Conservation (phyloP, 2,113 vertebrate genomes). For the Oenanthe oenanthe region DNA sequence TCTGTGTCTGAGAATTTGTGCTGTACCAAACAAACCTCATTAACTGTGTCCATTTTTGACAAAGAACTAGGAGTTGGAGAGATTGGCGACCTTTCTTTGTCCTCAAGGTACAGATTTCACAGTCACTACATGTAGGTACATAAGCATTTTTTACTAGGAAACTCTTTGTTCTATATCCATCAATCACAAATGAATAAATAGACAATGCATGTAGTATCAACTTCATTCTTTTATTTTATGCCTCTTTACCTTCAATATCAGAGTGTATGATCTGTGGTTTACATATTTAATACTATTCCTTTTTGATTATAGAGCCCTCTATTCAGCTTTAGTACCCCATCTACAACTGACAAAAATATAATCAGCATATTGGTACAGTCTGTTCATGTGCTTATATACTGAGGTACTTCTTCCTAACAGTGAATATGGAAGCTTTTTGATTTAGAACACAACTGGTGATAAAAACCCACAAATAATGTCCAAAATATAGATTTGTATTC, state of each 20-base stretch:
- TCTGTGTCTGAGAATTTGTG: slow-evolving; percentile 92
- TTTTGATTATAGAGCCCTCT: neutral
- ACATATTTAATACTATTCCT: neutral
- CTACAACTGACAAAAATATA: slow-evolving; percentile 1
- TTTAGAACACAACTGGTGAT: neutral
- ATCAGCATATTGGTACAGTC: neutral
- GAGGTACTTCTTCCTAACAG: neutral
- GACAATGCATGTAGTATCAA: neutral
- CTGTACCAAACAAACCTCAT: slow-evolving; percentile 96
- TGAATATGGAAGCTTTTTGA: neutral
- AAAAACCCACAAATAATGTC: neutral
- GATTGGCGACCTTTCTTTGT: slow-evolving; percentile 84
- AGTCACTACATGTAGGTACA: slow-evolving; percentile 61
- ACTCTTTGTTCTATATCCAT: slow-evolving; percentile 40
- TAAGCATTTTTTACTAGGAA: slow-evolving; percentile 64
- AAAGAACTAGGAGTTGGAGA: slow-evolving; percentile 82
- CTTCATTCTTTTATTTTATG: slow-evolving; percentile 33
- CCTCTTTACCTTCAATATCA: neutral
- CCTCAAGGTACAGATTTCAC: slow-evolving; percentile 79
- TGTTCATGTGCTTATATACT: neutral
- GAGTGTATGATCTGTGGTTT: neutral
- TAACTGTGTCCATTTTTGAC: slow-evolving; percentile 91
- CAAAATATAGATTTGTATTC: neutral
- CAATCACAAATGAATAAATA: slow-evolving; percentile 36
- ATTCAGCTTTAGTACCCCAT: neutral